Evolutionary conservation across 2,888 invertebrate genomes (phyloP), one percentile per base, ranked within the genome.

Genomic region (Eulithis testata): DNA sequence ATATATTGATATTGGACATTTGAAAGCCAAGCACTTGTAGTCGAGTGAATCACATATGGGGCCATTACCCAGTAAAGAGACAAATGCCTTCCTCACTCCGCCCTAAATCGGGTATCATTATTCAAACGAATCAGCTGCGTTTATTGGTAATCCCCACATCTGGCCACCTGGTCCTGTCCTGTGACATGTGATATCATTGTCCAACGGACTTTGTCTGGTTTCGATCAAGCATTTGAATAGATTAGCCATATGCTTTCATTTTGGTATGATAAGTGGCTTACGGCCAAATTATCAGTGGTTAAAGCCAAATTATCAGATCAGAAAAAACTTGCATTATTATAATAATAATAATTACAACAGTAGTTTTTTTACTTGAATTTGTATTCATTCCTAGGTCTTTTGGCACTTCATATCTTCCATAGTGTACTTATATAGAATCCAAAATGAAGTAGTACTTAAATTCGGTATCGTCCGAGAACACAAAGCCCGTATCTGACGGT

Each of bases 401-500:
- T 31, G 31, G 31, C 31, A 5, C 3, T 31, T 5, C 31, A 1
- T 31, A 31, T 31, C 31, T 31, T 31, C 31, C 1, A 31, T 0
- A 31, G 21, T 21, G 21, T 21, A 21, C n/a, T n/a, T n/a, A n/a
- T n/a, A n/a, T n/a, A n/a, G 27, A 21, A 27, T 49, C 11, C 21
- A 21, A 49, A 7, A 21, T 21, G 37, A 47, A 49, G 37, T 45
- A 31, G 45, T 53, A 21, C 21, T 60, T 59, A 31, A 47, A 49
- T 49, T 47, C 27, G n/a, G 49, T 55, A 49, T 49, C 53, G 45
- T 52, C 31, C 49, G 45, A 47, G 6, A 55, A 72, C 73, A 72
- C 79, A 79, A 79, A 73, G 76, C 76, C 70, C 76, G 62, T 73
- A 70, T 64, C 72, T 70, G 78, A 77, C 50, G 53, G 79, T 75